Base-by-base conservation (phyloP, 1,140 invertebrate genomes). In the Temnothorax curvispinosus region DNA sequence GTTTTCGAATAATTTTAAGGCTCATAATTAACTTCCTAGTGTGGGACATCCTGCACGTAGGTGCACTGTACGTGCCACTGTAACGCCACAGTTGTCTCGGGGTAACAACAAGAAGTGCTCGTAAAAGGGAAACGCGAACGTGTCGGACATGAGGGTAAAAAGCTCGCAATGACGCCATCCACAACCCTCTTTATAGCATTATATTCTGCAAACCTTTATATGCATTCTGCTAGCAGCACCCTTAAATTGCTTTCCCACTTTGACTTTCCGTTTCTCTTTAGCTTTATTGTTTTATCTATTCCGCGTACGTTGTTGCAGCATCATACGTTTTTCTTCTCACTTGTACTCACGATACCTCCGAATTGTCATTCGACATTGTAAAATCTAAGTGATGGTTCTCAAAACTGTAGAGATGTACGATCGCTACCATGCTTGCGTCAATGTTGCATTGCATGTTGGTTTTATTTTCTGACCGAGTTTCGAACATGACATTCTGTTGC, bases 111-210 rank as follows among this genome's bases (percentile, higher is more conserved):
- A 90, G 81, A 87, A 92, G 87, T 44, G 69, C 88, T 92, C 88
- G 80, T 92, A 93, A 93, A 92, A 89, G 87, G 58, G 81, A 88
- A 92, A 91, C 87, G 80, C 60, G 85, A 74, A 88, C 90, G 88
- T 89, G 88, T 90, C 60, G 60, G 84, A 93, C 88, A 89, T 52
- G 81, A 82, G 82, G 88, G 87, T 88, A 91, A 92, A 92, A 92
- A 92, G 75, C 65, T 80, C 87, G 76, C 89, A 91, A 92, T 91
- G 88, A 91, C 75, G 87, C 87, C 60, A 89, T 91, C 88, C 75
- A 80, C 92, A 89, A 89, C 74, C 82, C 90, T 87, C 91, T 93
- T 92, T 90, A 92, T 86, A 81, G 85, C 86, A 77, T 81, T 89
- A 71, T 89, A 69, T 86, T 56, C 88, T 54, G 52, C 60, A 58